Percentiles rank a stretch among this genome's conserved stretches.
These are phyloP conservation scores for Spisula subtruncata DNA, from an alignment of 2,888 invertebrate genomes.

Conservation along the genomic window DNA sequence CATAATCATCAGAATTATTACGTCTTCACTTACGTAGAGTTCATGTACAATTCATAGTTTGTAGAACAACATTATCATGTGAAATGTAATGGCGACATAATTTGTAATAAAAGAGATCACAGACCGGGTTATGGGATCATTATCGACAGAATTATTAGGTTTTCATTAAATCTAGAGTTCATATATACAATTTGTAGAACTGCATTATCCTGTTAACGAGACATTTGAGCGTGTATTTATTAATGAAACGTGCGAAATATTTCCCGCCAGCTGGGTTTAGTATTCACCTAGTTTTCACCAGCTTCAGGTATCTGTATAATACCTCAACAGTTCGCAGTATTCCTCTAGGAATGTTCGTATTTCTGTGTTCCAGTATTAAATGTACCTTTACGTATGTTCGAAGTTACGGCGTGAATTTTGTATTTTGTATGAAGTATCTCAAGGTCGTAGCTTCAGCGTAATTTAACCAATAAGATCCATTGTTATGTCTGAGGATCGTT, in stretches of 20 bases:
- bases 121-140: neutral
- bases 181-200: neutral
- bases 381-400: too few species aligned
- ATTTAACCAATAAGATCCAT: too few species aligned
- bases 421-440: too few species aligned
- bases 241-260: constrained; percentile 34
- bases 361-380: neutral
- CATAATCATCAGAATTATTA: neutral
- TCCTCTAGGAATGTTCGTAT: constrained; percentile 3
- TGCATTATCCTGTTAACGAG: neutral
- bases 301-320: neutral
- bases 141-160: neutral
- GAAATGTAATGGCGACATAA: too few species aligned
- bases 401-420: too few species aligned
- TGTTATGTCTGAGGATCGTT: too few species aligned
- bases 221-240: constrained; percentile 29
- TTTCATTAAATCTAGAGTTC: neutral
- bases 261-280: constrained; percentile 13
- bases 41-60: constrained; percentile 25
- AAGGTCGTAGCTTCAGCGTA: too few species aligned
- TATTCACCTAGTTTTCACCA: constrained; percentile 23
- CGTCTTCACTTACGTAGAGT: neutral
- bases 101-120: too few species aligned
- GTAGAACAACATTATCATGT: neutral
- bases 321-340: neutral